These are phyloP conservation scores for Pseudolycoriella hygida DNA, from an alignment of 2,888 invertebrate species.

Conservation along the genomic window DNA sequence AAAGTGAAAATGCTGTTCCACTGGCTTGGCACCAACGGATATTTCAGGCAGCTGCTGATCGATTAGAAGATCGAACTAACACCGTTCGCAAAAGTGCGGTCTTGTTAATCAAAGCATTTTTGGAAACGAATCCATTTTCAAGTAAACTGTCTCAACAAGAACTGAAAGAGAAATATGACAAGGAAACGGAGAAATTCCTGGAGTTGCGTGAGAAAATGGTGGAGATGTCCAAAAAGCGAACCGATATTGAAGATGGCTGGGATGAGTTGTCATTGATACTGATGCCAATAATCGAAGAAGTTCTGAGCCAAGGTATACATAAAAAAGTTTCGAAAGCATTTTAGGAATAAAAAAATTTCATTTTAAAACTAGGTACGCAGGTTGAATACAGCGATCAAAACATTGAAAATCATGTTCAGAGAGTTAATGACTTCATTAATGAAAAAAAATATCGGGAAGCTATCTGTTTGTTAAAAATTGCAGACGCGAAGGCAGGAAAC, in stretches of 20 bases:
- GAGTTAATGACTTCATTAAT: slow-evolving; percentile 4
- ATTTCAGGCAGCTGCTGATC: slow-evolving; percentile 44
- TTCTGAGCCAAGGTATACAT: slow-evolving; percentile 19
- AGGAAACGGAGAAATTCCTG: slow-evolving; percentile 24
- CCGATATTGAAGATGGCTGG: slow-evolving; percentile 31
- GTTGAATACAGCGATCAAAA: slow-evolving; percentile 11
- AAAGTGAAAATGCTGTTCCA: slow-evolving; percentile 63
- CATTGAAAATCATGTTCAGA: too few species aligned
- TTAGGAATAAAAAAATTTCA: too few species aligned
- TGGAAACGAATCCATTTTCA: slow-evolving; percentile 77
- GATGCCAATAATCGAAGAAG: slow-evolving; percentile 19
- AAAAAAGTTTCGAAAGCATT: too few species aligned
- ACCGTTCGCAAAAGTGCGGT: slow-evolving; percentile 69
- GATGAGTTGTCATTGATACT: slow-evolving; percentile 19
- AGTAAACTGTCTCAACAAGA: slow-evolving; percentile 38
- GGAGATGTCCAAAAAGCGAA: slow-evolving; percentile 33
- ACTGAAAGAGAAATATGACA: slow-evolving; percentile 39
- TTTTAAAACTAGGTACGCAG: slow-evolving; percentile 16
- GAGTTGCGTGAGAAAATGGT: slow-evolving; percentile 34
- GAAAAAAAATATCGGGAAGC: slow-evolving; percentile 24
- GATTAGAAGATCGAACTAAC: slow-evolving; percentile 68
- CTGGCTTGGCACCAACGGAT: slow-evolving; percentile 48
- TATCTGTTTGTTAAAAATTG: slow-evolving; percentile 20
- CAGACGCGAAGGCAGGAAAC: slow-evolving; percentile 23
- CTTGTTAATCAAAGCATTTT: slow-evolving; percentile 38